These are phyloP conservation scores for Psilanteris sp. DNA, from an alignment of 1,140 invertebrate species.

Conservation along the genomic window DNA sequence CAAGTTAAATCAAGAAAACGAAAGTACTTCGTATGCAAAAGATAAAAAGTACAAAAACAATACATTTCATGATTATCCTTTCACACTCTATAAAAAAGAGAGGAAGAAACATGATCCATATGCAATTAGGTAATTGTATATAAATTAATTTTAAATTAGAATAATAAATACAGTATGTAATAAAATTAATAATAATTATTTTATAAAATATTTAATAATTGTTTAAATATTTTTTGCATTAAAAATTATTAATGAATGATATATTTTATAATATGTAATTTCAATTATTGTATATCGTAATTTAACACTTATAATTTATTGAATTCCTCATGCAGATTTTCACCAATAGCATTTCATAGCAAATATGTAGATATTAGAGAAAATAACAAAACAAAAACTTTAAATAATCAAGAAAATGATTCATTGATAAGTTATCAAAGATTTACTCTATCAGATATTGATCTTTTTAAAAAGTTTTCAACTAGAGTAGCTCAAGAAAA, in stretches of 20 bases:
- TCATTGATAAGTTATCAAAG: slow-evolving; percentile 6
- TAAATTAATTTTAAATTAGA: too few relatives aligned
- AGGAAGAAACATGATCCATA: too few relatives aligned
- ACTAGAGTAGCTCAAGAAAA: slow-evolving; percentile 4
- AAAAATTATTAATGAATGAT: too few relatives aligned
- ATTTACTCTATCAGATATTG: slow-evolving; percentile 17
- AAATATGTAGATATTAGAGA: slow-evolving; percentile 6
- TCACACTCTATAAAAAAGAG: too few relatives aligned
- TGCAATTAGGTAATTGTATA: too few relatives aligned
- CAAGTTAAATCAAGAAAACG: not conserved
- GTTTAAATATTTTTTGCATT: too few relatives aligned
- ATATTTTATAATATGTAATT: too few relatives aligned
- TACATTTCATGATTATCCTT: slow-evolving; percentile 32
- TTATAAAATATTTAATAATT: too few relatives aligned
- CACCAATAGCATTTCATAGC: not conserved
- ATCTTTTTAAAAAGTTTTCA: slow-evolving; percentile 9
- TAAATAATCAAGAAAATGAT: slow-evolving; percentile 26
- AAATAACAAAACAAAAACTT: not conserved
- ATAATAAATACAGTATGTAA: too few relatives aligned
- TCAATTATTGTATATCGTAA: too few relatives aligned
- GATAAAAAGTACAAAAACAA: slow-evolving; percentile 29
- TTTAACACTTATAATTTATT: slow-evolving; percentile 11
- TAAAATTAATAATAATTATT: too few relatives aligned
- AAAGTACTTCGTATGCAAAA: not conserved
- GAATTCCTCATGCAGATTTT: slow-evolving; percentile 30